Percentiles rank a stretch among this genome's conserved stretches.
Conservation (phyloP, 2,113 vertebrate genomes). For the Forbesichthys agassizii region DNA sequence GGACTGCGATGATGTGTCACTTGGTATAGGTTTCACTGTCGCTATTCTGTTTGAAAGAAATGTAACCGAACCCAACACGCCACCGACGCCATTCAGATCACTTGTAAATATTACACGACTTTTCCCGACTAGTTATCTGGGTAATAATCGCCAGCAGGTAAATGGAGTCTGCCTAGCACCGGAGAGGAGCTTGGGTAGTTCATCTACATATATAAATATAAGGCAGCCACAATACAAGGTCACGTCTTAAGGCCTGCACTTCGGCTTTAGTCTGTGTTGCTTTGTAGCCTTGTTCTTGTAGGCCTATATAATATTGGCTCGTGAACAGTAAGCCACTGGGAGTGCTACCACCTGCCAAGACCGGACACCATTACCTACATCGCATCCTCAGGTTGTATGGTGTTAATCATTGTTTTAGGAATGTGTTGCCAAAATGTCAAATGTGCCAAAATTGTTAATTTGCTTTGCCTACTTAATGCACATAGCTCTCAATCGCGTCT, state of each 20-base stretch:
- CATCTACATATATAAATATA: conserved; percentile 66
- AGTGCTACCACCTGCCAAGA: conserved; percentile 1
- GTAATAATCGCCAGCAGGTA: conserved; percentile 89
- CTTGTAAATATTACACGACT: conserved; percentile 75
- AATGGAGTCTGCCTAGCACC: conserved; percentile 70
- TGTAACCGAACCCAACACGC: conserved; percentile 72
- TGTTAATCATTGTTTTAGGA: too few species aligned
- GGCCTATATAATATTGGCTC: neutral
- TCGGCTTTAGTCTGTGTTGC: too few species aligned
- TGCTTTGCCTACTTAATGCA: too few species aligned
- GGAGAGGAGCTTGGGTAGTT: conserved; percentile 65
- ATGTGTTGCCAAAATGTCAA: too few species aligned
- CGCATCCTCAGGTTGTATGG: conserved; percentile 65
- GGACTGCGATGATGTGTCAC: conserved; percentile 54
- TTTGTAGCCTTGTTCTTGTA: too few species aligned
- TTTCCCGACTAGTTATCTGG: conserved; percentile 72
- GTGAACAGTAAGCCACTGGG: conserved; percentile 17
- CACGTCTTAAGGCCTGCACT: neutral
- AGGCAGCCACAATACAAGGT: conserved; percentile 23
- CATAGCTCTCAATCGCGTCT: too few species aligned
- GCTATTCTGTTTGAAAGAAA: conserved; percentile 58
- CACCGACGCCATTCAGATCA: conserved; percentile 40
- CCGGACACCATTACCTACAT: conserved; percentile 2
- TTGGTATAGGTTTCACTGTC: conserved; percentile 71
- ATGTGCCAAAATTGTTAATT: too few species aligned